A percentile compares a stretch with the other conserved stretches of the same genome.
Evolutionary conservation across 2,797 vertebrate genomes (phyloP).

Genomic region (Chelmon rostratus): DNA sequence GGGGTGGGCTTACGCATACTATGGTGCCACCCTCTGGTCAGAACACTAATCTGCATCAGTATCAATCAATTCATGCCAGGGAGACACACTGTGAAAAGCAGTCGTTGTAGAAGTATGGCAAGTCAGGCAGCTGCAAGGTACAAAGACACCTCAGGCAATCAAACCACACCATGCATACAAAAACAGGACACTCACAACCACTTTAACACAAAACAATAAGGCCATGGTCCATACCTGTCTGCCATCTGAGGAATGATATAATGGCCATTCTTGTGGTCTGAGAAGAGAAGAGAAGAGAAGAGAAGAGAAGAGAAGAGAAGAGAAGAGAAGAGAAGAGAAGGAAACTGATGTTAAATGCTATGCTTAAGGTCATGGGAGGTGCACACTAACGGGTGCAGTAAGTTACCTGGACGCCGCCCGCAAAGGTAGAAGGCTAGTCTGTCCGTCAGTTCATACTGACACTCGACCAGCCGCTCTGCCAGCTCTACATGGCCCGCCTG

Average conservation of each 20-base stretch:
- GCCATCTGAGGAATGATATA: conserved; percentile 99
- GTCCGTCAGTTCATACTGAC: conserved; percentile 97
- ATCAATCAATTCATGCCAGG: conserved; percentile 25
- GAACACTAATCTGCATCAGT: conserved; percentile 56
- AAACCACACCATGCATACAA: conserved; percentile 24
- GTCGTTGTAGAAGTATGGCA: conserved; percentile 23
- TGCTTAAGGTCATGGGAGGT: neutral
- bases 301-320: neutral
- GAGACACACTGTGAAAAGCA: conserved; percentile 18
- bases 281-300: conserved; percentile 3
- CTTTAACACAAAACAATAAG: conserved; percentile 1
- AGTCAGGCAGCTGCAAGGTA: conserved; percentile 29
- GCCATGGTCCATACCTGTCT: conserved; percentile 89
- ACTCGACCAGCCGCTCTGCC: conserved; percentile 95
- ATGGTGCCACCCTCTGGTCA: conserved; percentile 68
- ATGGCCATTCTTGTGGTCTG: conserved; percentile 99
- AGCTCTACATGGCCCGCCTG: conserved; percentile 95
- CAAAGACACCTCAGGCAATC: conserved; percentile 30
- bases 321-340: neutral
- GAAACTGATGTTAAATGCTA: neutral
- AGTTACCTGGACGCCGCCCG: conserved; percentile 93
- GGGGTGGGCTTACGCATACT: conserved; percentile 18
- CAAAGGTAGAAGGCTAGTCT: conserved; percentile 96
- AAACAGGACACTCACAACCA: neutral
- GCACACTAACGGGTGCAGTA: neutral